Evolutionary conservation across 2,113 vertebrate genomes (phyloP).

Genomic region (Salminus brasiliensis): DNA sequence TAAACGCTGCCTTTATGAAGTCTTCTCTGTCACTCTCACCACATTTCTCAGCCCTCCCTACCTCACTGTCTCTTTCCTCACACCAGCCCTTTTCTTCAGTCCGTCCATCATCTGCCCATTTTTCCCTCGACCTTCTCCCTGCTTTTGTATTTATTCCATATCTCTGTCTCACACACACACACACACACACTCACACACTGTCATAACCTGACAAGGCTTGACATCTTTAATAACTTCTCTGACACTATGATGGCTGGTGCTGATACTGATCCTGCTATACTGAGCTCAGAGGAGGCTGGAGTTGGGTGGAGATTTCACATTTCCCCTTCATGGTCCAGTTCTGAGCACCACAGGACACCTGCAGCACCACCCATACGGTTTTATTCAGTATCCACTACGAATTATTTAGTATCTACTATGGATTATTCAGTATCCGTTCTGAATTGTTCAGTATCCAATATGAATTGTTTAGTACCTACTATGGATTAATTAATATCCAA

Average conservation of each 20-base stretch:
- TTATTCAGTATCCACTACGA: not conserved
- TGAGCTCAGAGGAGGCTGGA: slow-evolving; percentile 3
- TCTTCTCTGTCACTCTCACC: not conserved
- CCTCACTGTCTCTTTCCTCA: not conserved
- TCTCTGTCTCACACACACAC: slow-evolving; percentile 19
- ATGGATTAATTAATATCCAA: too few relatives aligned
- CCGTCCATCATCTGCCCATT: not conserved
- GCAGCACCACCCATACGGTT: too few relatives aligned
- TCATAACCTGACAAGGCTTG: not conserved
- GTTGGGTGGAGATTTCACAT: not conserved
- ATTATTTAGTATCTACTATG: not conserved
- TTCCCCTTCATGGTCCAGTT: not conserved
- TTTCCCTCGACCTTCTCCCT: not conserved
- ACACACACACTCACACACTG: slow-evolving; percentile 11
- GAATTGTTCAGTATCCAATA: too few relatives aligned
- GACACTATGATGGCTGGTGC: not conserved
- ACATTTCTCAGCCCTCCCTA: not conserved
- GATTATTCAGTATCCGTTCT: too few relatives aligned
- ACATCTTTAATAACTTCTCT: slow-evolving; percentile 9
- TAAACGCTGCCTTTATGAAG: too few relatives aligned
- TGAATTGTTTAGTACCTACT: too few relatives aligned
- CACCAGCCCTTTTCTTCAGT: not conserved
- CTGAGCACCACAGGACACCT: not conserved
- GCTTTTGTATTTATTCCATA: not conserved
- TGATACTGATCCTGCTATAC: not conserved